Conservation (phyloP, 1,140 invertebrate species). For the Eupristina koningsbergeri region DNA sequence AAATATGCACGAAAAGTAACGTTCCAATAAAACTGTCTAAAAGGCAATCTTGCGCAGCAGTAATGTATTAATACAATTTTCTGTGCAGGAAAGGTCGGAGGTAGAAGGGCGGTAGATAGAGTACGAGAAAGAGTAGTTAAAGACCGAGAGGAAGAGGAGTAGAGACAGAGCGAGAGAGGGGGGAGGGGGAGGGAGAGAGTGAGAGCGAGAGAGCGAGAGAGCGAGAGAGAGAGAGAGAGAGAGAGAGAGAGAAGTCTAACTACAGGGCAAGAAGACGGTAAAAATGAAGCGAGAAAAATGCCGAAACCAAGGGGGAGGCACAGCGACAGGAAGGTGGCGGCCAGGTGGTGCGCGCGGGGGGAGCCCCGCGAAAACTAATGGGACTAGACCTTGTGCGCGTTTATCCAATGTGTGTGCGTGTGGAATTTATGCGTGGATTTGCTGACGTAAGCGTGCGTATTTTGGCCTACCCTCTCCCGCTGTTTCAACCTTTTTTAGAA, state of each 20-base stretch:
- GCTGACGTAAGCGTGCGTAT: not conserved
- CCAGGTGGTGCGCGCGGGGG: not conserved
- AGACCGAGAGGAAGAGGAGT: not conserved
- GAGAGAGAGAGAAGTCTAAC: too few relatives aligned
- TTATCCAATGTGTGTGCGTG: not conserved
- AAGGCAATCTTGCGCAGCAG: not conserved
- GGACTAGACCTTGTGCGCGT: not conserved
- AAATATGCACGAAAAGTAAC: slow-evolving; percentile 10
- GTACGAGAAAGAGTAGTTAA: not conserved
- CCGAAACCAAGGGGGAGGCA: too few relatives aligned
- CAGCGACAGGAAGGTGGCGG: not conserved
- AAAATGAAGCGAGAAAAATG: not conserved
- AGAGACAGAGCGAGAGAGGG: not conserved
- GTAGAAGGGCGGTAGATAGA: not conserved
- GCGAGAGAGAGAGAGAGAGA: not conserved
- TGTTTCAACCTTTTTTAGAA: not conserved
- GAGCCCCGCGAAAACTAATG: slow-evolving; percentile 26
- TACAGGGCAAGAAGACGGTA: not conserved
- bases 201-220: too few relatives aligned
- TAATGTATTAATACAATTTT: slow-evolving; percentile 28
- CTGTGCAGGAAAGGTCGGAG: not conserved
- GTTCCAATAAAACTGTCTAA: slow-evolving; percentile 18
- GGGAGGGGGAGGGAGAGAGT: not conserved
- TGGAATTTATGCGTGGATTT: slow-evolving; percentile 10
- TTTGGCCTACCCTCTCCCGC: not conserved